Conservation (phyloP, 2,113 vertebrate species). For the Eulemur macaco region DNA sequence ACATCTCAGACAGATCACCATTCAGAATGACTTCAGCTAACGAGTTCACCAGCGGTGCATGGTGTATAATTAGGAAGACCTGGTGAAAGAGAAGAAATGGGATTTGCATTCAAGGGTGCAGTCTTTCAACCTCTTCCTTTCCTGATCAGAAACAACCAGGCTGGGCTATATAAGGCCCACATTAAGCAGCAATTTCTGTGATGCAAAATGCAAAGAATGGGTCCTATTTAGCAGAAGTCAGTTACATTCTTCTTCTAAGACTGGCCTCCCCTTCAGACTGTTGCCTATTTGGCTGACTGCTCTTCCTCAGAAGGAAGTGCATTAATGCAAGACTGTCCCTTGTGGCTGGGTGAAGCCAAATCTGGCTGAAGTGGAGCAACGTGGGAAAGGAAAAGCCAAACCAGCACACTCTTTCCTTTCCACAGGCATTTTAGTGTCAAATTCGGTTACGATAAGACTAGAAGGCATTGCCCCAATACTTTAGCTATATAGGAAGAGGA, state of each 20-base stretch:
- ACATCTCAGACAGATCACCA: slow-evolving; percentile 94
- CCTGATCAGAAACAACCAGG: not conserved
- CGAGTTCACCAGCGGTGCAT: slow-evolving; percentile 94
- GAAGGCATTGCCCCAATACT: not conserved
- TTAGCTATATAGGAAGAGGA: not conserved
- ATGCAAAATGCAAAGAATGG: not conserved
- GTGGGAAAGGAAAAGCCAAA: not conserved
- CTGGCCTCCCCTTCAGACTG: not conserved
- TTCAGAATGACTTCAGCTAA: slow-evolving; percentile 97
- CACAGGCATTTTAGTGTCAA: not conserved
- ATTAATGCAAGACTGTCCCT: not conserved
- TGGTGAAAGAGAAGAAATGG: slow-evolving; percentile 70
- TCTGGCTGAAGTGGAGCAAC: not conserved
- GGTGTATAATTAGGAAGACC: slow-evolving; percentile 98
- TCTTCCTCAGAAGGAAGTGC: slow-evolving; percentile 11
- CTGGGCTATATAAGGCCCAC: not conserved
- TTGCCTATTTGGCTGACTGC: slow-evolving; percentile 43
- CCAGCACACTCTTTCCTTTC: slow-evolving; percentile 17
- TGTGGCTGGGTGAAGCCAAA: slow-evolving; percentile 22
- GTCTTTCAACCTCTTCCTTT: not conserved
- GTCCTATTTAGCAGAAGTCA: not conserved
- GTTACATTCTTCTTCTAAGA: not conserved
- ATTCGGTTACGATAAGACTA: not conserved
- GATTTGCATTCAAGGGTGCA: not conserved
- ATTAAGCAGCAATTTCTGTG: not conserved